These are phyloP conservation scores for Drosophila arawakana DNA, from an alignment of 1,140 invertebrate genomes.

Conservation along the genomic window DNA sequence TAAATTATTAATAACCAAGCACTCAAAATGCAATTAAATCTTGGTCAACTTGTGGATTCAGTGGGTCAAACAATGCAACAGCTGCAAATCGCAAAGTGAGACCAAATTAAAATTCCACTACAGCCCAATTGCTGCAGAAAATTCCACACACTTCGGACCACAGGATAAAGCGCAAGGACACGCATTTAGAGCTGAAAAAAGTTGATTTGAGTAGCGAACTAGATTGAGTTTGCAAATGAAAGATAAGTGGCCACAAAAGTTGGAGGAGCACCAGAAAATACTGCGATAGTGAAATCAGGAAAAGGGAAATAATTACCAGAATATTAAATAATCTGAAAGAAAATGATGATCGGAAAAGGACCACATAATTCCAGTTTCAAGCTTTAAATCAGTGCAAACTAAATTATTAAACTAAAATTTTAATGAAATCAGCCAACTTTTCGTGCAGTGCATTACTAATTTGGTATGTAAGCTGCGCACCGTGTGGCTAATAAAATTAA, in stretches of 20 bases:
- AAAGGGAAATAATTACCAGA: neutral
- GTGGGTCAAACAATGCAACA: slow-evolving; percentile 52
- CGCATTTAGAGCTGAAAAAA: slow-evolving; percentile 39
- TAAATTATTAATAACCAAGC: slow-evolving; percentile 76
- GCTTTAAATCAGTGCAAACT: too few species aligned
- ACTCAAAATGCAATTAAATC: slow-evolving; percentile 82
- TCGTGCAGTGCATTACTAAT: slow-evolving; percentile 59
- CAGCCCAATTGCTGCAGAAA: slow-evolving; percentile 33
- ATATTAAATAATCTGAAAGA: too few species aligned
- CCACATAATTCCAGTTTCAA: too few species aligned
- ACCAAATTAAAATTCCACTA: slow-evolving; percentile 78
- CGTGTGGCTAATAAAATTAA: slow-evolving; percentile 77
- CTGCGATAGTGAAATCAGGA: neutral
- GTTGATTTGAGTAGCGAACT: slow-evolving; percentile 51
- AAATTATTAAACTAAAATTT: neutral
- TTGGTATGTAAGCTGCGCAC: slow-evolving; percentile 68
- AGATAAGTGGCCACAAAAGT: slow-evolving; percentile 5
- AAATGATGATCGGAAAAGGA: too few species aligned
- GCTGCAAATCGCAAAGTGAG: slow-evolving; percentile 65
- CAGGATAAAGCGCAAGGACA: slow-evolving; percentile 16
- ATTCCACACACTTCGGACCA: neutral
- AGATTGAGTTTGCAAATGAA: slow-evolving; percentile 54
- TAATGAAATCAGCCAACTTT: slow-evolving; percentile 27
- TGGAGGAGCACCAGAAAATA: neutral
- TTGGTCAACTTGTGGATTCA: slow-evolving; percentile 70